phyloP scores from a whole-genome alignment of 2,113 vertebrate species.

The Microcebus lehilahytsara region DNA sequence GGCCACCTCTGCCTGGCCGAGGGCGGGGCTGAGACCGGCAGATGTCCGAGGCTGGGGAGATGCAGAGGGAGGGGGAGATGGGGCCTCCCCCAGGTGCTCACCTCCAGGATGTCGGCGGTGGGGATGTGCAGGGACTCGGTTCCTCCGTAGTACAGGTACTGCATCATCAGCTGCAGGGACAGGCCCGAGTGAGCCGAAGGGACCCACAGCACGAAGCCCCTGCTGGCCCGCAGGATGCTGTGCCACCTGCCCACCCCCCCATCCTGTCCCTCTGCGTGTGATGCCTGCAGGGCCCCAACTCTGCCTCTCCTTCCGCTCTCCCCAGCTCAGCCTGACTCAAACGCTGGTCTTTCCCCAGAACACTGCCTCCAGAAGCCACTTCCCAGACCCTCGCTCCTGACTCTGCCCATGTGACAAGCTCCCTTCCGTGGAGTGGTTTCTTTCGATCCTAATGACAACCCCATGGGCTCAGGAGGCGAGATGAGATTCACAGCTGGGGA shows the following conservation, averaged over 20 bases:
- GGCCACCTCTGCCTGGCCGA: background rate
- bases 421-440: background rate
- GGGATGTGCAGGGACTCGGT: conserved; percentile 92
- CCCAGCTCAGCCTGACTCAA: background rate
- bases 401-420: too few relatives aligned
- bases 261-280: background rate
- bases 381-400: background rate
- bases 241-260: background rate
- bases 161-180: conserved; percentile 94
- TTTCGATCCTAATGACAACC: background rate
- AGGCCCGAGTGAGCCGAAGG: rapidly evolving
- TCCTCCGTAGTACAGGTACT: conserved; percentile 96
- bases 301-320: background rate
- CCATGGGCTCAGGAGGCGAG: background rate
- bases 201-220: rapidly evolving
- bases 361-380: background rate
- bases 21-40: background rate
- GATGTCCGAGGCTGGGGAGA: background rate
- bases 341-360: background rate
- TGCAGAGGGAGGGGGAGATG: rapidly evolving
- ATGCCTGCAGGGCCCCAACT: rapidly evolving
- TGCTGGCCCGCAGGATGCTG: rapidly evolving
- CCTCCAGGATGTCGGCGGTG: conserved; percentile 92
- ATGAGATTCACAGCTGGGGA: background rate
- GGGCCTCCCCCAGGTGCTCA: conserved; percentile 76